These are phyloP conservation scores for Euplexia lucipara DNA, from an alignment of 2,888 invertebrate genomes.

Conservation along the genomic window DNA sequence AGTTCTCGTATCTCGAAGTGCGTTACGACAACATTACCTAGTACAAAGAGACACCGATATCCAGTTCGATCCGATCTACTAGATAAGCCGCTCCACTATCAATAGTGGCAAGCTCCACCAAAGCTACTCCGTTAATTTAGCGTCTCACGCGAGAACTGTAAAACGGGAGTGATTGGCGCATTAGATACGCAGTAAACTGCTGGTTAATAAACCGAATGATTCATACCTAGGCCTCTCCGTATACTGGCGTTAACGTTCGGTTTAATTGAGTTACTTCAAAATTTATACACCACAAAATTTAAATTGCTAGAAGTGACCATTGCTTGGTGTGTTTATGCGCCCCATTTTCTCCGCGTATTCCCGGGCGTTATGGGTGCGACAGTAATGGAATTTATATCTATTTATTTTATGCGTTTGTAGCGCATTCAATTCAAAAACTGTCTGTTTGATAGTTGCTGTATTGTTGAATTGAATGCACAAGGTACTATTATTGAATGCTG, in stretches of 20 bases:
- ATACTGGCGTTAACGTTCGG: constrained; percentile 55
- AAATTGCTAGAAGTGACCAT: constrained; percentile 54
- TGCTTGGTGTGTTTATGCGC: constrained; percentile 52
- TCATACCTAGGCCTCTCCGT: constrained; percentile 65
- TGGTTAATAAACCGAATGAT: constrained; percentile 74
- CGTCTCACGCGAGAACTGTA: constrained; percentile 68
- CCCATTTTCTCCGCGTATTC: constrained; percentile 38
- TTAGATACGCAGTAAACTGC: constrained; percentile 69
- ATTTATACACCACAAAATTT: constrained; percentile 66
- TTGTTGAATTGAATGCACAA: too few relatives aligned
- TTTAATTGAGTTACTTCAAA: constrained; percentile 72
- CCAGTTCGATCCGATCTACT: constrained; percentile 1
- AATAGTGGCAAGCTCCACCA: constrained; percentile 44
- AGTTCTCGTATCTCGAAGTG: neutral
- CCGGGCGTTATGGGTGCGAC: constrained; percentile 25
- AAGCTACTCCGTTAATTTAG: constrained; percentile 63
- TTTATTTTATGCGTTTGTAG: constrained; percentile 43
- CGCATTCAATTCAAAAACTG: constrained; percentile 30
- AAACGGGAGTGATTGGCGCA: constrained; percentile 65
- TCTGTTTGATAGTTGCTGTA: constrained; percentile 9
- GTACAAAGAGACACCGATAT: constrained; percentile 22
- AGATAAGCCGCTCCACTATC: constrained; percentile 26
- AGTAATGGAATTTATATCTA: constrained; percentile 47
- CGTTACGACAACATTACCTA: neutral
- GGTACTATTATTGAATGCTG: constrained; percentile 1